These are phyloP conservation scores for Tragopan temminckii DNA, from an alignment of 2,797 vertebrate genomes.

Conservation along the genomic window DNA sequence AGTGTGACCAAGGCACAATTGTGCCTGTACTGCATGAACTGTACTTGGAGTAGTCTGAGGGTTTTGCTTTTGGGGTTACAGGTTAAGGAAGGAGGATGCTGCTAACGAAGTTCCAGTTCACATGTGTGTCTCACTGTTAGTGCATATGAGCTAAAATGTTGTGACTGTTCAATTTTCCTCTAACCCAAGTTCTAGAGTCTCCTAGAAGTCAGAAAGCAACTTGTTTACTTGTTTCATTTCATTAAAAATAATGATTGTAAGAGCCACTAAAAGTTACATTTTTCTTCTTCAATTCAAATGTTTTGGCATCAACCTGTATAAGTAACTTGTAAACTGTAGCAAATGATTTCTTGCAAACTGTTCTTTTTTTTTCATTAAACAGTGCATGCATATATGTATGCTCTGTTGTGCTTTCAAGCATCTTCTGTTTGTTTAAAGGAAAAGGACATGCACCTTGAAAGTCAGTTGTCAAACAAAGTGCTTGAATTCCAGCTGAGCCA, in stretches of 20 bases:
- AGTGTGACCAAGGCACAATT: neutral
- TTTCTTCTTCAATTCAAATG: neutral
- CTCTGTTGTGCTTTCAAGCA: neutral
- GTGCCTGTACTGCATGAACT: neutral
- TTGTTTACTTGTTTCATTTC: too few relatives aligned
- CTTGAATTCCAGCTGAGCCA: conserved; percentile 47
- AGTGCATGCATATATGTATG: neutral
- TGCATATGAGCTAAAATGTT: neutral
- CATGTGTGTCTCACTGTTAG: neutral
- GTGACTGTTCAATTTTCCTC: neutral
- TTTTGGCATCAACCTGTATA: neutral
- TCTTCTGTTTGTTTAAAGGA: conserved; percentile 35
- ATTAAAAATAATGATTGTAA: too few relatives aligned
- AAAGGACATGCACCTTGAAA: conserved; percentile 51
- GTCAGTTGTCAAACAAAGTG: conserved; percentile 63
- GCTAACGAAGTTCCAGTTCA: neutral
- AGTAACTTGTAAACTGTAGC: neutral
- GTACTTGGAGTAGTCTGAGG: neutral
- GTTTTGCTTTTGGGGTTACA: neutral
- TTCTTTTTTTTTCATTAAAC: neutral
- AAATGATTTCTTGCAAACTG: neutral
- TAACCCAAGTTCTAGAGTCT: neutral
- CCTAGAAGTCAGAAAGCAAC: neutral
- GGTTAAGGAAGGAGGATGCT: fast-evolving
- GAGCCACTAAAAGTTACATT: too few relatives aligned